These are phyloP conservation scores for Saimiri boliviensis DNA, from an alignment of 2,113 vertebrate genomes.

Conservation along the genomic window DNA sequence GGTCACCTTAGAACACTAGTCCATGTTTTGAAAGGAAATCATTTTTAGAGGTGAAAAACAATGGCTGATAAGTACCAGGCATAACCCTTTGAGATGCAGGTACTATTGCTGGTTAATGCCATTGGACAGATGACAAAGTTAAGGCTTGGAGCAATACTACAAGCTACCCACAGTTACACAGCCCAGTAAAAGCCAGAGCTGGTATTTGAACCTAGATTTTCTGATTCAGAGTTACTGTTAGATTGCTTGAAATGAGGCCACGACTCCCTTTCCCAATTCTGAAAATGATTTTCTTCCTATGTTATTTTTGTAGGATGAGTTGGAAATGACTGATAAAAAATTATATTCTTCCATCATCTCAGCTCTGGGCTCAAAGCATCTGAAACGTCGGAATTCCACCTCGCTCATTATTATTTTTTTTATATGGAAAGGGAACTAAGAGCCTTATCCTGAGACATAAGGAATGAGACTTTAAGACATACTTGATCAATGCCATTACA, in stretches of 20 bases:
- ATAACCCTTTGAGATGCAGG: not conserved
- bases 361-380: not conserved
- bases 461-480: not conserved
- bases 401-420: not conserved
- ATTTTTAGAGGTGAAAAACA: not conserved
- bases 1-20: not conserved
- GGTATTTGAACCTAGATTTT: not conserved
- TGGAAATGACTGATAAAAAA: not conserved
- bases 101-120: not conserved
- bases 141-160: not conserved
- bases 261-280: not conserved
- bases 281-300: not conserved
- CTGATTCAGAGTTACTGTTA: not conserved
- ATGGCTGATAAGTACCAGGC: not conserved
- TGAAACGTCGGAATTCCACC: not conserved
- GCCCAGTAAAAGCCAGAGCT: not conserved
- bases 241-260: not conserved
- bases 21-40: not conserved
- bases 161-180: not conserved
- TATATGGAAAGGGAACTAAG: not conserved
- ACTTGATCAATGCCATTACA: not conserved
- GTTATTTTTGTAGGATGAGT: slow-evolving; percentile 22
- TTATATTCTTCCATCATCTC: not conserved
- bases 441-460: not conserved
- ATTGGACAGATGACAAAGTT: not conserved